Conservation (phyloP, 2,888 invertebrate species). For the Argyresthia albistria region DNA sequence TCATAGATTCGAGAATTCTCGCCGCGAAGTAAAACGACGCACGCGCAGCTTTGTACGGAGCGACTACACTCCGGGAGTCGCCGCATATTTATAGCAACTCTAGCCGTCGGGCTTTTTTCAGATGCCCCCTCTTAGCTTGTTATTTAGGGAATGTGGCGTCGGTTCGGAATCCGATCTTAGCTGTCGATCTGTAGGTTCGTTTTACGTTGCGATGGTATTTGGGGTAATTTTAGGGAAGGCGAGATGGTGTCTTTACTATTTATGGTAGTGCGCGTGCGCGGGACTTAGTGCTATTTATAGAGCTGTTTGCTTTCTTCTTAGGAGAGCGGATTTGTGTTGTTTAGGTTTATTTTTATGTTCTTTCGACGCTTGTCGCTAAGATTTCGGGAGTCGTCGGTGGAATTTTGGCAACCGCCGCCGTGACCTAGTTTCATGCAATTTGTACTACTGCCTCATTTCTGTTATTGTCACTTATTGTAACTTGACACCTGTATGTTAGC, state of each 20-base stretch:
- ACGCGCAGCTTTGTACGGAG: not conserved
- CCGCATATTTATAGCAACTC: slow-evolving; percentile 5
- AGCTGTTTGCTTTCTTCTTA: not conserved
- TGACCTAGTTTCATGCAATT: slow-evolving; percentile 37
- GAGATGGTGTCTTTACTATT: slow-evolving; percentile 61
- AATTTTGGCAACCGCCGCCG: slow-evolving; percentile 28
- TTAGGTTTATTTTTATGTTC: slow-evolving; percentile 8
- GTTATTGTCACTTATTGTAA: not conserved
- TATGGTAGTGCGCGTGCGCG: slow-evolving; percentile 50
- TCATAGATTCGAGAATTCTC: no score
- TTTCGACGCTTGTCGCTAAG: not conserved
- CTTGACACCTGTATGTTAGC: not conserved
- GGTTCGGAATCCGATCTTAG: slow-evolving; percentile 1
- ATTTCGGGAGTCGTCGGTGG: slow-evolving; percentile 6
- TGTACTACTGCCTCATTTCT: not conserved
- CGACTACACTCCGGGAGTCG: not conserved
- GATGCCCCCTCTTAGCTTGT: not conserved
- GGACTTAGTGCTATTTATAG: slow-evolving; percentile 26
- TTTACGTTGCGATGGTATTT: slow-evolving; percentile 22
- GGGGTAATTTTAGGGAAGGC: slow-evolving; percentile 57
- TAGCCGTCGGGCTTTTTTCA: slow-evolving; percentile 5
- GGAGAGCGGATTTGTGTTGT: slow-evolving; percentile 11
- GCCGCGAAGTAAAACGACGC: not conserved
- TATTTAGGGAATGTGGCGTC: slow-evolving; percentile 4
- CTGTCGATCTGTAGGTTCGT: not conserved